Evolutionary conservation across 2,797 vertebrate genomes (phyloP).

Genomic region (Podarcis lilfordi): DNA sequence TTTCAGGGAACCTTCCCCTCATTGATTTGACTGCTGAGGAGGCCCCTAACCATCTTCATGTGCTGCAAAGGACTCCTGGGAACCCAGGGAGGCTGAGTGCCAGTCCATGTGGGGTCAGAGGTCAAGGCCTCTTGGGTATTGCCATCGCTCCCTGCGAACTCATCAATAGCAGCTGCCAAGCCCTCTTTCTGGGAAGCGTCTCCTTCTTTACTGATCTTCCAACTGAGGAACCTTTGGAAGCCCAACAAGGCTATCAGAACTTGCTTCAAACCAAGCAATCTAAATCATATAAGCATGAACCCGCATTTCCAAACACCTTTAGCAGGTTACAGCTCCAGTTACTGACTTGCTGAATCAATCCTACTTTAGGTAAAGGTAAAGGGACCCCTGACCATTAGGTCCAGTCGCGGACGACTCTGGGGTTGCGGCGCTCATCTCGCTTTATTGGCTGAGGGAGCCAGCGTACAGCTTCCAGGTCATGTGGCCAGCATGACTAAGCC

Average conservation of each 20-base stretch:
- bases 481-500: no score
- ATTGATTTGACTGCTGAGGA: not conserved
- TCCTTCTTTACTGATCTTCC: not conserved
- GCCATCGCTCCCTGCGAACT: not conserved
- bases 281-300: not conserved
- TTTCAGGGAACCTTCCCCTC: not conserved
- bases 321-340: not conserved
- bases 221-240: not conserved
- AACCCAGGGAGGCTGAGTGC: not conserved
- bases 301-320: constrained; percentile 7
- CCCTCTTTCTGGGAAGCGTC: not conserved
- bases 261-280: not conserved
- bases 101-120: not conserved
- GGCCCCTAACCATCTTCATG: not conserved
- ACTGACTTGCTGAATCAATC: constrained; percentile 16
- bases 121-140: not conserved
- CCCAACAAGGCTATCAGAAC: not conserved
- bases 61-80: not conserved
- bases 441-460: no score
- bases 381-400: no score
- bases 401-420: no score
- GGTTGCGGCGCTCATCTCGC: no score
- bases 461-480: no score
- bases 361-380: constrained; percentile 10
- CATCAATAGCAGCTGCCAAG: not conserved